These are phyloP conservation scores for Sternarchorhynchus goeldii DNA, from an alignment of 2,797 vertebrate species.

Conservation along the genomic window DNA sequence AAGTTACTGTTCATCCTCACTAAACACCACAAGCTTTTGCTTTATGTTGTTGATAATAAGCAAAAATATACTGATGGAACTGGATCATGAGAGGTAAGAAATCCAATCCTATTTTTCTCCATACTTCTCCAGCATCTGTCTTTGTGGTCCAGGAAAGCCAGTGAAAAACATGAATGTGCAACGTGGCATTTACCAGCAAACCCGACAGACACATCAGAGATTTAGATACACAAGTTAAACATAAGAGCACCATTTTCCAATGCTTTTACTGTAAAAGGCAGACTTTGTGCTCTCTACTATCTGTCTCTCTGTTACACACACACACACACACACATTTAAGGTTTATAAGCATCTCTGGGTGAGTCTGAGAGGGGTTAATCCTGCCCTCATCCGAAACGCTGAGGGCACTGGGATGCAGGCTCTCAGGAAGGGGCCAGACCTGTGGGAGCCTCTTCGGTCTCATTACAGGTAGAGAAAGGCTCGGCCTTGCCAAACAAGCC, in stretches of 20 bases:
- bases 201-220: conserved; percentile 61
- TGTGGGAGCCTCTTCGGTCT: not conserved
- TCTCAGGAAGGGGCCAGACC: conserved; percentile 32
- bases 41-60: conserved; percentile 59
- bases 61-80: conserved; percentile 58
- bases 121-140: conserved; percentile 34
- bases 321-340: not conserved
- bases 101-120: conserved; percentile 61
- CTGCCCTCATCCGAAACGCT: conserved; percentile 28
- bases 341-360: conserved; percentile 35
- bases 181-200: conserved; percentile 58
- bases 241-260: conserved; percentile 49
- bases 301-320: no score
- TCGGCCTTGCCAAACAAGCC: no score
- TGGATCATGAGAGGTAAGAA: conserved; percentile 61
- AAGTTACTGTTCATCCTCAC: conserved; percentile 60
- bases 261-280: conserved; percentile 57
- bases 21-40: conserved; percentile 54
- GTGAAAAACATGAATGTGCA: conserved; percentile 45
- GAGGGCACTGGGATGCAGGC: conserved; percentile 30
- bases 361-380: conserved; percentile 46
- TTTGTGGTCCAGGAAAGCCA: conserved; percentile 55
- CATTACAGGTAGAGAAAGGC: conserved; percentile 19
- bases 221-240: conserved; percentile 59
- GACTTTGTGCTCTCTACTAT: conserved; percentile 13